phyloP scores from a whole-genome alignment of 2,888 invertebrate genomes.

The Cartodere bifasciata region DNA sequence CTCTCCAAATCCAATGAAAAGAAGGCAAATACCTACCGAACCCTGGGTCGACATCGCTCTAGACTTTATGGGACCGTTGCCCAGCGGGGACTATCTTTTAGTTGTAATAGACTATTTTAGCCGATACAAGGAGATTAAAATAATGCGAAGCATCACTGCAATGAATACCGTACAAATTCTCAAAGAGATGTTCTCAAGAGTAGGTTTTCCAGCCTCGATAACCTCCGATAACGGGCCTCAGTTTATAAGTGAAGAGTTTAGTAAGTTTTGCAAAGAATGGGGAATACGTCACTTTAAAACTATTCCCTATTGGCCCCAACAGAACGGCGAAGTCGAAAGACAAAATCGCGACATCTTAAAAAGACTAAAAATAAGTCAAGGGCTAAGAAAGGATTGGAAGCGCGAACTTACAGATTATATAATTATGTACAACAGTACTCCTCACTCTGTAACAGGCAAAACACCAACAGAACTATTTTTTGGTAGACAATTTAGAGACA shows the following conservation, averaged over 20 bases:
- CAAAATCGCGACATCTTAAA: constrained; percentile 13
- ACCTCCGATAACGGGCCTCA: constrained; percentile 18
- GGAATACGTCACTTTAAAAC: constrained; percentile 12
- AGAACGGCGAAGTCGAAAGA: constrained; percentile 15
- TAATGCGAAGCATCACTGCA: constrained; percentile 2
- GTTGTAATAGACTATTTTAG: constrained; percentile 20
- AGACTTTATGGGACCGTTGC: constrained; percentile 21
- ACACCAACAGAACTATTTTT: constrained; percentile 19
- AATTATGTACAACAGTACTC: constrained; percentile 14
- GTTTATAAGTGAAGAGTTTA: constrained; percentile 13
- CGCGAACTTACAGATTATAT: constrained; percentile 9
- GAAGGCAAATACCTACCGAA: constrained; percentile 14
- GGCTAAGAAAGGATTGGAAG: constrained; percentile 7
- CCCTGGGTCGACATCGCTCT: constrained; percentile 17
- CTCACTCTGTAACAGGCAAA: constrained; percentile 20
- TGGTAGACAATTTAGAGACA: constrained; percentile 15
- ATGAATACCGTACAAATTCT: constrained; percentile 1
- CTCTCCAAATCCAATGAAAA: constrained; percentile 13
- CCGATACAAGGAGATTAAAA: constrained; percentile 17
- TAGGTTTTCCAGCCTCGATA: constrained; percentile 14
- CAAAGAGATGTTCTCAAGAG: constrained; percentile 6
- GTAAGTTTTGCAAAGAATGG: constrained; percentile 13
- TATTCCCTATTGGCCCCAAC: constrained; percentile 14
- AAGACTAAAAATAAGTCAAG: constrained; percentile 9
- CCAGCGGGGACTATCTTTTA: constrained; percentile 17